Conservation (phyloP, 2,113 vertebrate species). For the Perca schrenkii region DNA sequence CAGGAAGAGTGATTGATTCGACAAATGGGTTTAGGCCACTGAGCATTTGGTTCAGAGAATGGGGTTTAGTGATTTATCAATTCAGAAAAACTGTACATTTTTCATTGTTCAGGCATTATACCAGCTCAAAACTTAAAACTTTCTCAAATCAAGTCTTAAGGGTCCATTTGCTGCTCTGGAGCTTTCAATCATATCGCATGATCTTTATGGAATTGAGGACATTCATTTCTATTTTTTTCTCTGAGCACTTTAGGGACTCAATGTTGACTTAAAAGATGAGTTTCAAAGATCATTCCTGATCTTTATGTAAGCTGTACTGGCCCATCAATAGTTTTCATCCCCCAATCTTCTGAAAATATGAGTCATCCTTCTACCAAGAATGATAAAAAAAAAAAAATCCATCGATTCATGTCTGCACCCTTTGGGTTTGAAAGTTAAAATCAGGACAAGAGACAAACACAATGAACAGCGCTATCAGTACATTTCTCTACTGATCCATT, state of each 20-base stretch:
- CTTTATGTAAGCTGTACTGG: background rate
- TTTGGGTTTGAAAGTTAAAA: conserved; percentile 45
- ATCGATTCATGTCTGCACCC: conserved; percentile 40
- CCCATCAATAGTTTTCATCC: background rate
- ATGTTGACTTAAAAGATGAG: background rate
- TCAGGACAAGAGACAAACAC: conserved; percentile 47
- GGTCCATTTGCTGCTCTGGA: background rate
- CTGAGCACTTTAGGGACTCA: background rate
- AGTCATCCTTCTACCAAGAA: conserved; percentile 24
- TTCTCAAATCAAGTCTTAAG: background rate
- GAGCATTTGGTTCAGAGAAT: too few species aligned
- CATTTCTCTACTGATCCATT: conserved; percentile 30
- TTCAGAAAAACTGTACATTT: too few species aligned
- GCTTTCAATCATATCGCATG: background rate
- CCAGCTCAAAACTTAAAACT: background rate
- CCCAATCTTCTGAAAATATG: conserved; percentile 9
- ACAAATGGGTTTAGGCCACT: too few species aligned
- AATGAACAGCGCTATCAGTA: conserved; percentile 40
- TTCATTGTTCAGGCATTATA: background rate
- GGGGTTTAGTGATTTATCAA: too few species aligned
- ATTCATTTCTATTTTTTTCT: background rate
- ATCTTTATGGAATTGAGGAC: conserved; percentile 1
- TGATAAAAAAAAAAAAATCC: conserved; percentile 36
- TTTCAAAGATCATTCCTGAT: conserved; percentile 1
- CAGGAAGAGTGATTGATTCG: too few species aligned